These are phyloP conservation scores for Chalcosyrphus nemorum DNA, from an alignment of 2,888 invertebrate species.

Conservation along the genomic window DNA sequence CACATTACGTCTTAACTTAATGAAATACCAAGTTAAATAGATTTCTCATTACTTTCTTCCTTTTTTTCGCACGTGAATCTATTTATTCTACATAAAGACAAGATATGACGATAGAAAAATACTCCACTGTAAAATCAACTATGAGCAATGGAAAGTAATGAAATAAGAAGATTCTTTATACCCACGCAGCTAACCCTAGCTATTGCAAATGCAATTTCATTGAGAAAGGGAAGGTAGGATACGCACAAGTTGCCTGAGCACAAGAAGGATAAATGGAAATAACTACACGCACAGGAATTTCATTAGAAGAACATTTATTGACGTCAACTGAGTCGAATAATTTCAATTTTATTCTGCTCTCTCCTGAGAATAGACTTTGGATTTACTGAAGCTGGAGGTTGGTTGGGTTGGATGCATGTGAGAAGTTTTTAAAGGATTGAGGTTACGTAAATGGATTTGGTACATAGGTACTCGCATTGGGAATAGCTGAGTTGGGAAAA, in stretches of 20 bases:
- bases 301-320: constrained; percentile 18
- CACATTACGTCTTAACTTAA: too few relatives aligned
- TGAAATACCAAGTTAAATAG: too few relatives aligned
- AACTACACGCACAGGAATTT: constrained; percentile 31
- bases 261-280: background rate
- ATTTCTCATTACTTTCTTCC: too few relatives aligned
- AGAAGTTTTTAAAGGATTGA: background rate
- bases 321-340: constrained; percentile 9
- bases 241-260: background rate
- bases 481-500: background rate
- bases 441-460: background rate
- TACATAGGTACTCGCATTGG: too few relatives aligned
- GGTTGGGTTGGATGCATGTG: background rate
- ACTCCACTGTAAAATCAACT: too few relatives aligned
- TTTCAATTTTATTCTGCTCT: background rate
- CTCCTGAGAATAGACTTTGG: background rate
- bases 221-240: background rate
- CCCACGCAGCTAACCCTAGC: background rate
- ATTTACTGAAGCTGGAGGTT: background rate
- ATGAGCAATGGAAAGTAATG: too few relatives aligned
- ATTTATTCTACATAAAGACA: too few relatives aligned
- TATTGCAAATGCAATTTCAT: background rate
- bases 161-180: background rate
- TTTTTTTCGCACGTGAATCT: too few relatives aligned
- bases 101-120: too few relatives aligned